phyloP scores from a whole-genome alignment of 2,113 vertebrate species.

The Varanus komodoensis region DNA sequence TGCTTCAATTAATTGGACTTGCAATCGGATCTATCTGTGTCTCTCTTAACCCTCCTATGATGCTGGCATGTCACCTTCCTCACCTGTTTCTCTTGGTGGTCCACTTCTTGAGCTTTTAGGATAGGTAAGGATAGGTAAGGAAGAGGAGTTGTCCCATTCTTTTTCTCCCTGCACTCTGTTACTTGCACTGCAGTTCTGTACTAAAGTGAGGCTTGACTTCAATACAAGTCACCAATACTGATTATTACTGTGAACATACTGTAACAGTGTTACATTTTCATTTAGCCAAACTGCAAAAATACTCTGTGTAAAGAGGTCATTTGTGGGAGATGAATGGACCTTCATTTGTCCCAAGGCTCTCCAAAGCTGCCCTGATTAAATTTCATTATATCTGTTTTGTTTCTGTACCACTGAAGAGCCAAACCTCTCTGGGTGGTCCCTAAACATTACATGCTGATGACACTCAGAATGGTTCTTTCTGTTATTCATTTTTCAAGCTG shows the following conservation, averaged over 20 bases:
- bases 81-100: background rate
- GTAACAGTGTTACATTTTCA: background rate
- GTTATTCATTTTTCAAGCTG: background rate
- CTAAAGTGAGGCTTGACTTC: too few relatives aligned
- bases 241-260: background rate
- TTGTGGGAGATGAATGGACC: too few relatives aligned
- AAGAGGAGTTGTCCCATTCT: background rate
- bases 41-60: too few relatives aligned
- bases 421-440: too few relatives aligned
- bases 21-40: too few relatives aligned
- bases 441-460: background rate
- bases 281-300: background rate
- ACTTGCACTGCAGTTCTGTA: background rate
- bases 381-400: too few relatives aligned
- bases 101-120: background rate
- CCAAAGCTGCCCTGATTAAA: background rate
- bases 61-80: too few relatives aligned
- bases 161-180: background rate
- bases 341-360: background rate
- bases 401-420: too few relatives aligned
- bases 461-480: background rate
- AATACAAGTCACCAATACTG: background rate
- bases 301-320: too few relatives aligned
- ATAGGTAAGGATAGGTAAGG: background rate
- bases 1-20: background rate